phyloP scores from a whole-genome alignment of 1,140 invertebrate species.

The Acyrthosiphon pisum region DNA sequence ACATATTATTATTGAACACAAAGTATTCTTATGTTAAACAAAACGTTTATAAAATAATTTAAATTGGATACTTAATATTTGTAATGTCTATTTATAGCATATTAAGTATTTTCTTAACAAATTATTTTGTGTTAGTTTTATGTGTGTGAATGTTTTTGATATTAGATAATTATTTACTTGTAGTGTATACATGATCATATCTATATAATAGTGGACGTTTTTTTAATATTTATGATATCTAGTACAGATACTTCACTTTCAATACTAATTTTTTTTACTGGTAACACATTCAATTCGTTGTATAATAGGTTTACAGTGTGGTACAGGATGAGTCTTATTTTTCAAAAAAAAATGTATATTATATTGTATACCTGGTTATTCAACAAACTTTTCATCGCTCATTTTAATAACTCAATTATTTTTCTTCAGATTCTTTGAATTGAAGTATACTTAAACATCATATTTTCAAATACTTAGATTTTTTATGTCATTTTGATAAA shows the following conservation, averaged over 20 bases:
- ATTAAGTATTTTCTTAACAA: neutral
- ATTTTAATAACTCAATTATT: neutral
- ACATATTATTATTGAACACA: neutral
- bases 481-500: neutral
- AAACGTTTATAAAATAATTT: neutral
- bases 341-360: neutral
- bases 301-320: neutral
- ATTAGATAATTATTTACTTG: neutral
- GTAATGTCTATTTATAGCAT: neutral
- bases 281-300: neutral
- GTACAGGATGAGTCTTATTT: neutral
- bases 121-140: neutral
- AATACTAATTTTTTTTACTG: neutral
- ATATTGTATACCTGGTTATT: neutral
- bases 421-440: neutral
- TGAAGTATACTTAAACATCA: neutral
- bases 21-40: neutral
- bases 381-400: neutral
- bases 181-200: neutral
- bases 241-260: neutral
- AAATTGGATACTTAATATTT: neutral
- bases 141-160: neutral
- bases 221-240: neutral
- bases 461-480: neutral
- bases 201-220: neutral